Percentiles rank a stretch among this genome's conserved stretches.
These are phyloP conservation scores for Hyperoplus lanceolatus DNA, from an alignment of 2,797 vertebrate genomes.

Conservation along the genomic window DNA sequence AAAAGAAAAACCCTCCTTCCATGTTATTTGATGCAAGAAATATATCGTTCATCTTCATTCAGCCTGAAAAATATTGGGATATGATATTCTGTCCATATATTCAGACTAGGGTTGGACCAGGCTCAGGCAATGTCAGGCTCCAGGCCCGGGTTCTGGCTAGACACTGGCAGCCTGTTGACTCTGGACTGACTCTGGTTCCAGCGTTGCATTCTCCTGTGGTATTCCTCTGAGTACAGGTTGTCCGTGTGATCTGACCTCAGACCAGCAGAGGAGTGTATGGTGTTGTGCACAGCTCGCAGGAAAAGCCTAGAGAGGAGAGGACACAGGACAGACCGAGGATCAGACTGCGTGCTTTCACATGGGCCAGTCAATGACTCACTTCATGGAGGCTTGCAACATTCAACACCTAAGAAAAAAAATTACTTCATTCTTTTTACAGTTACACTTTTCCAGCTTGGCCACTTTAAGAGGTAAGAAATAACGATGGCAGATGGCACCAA, in stretches of 20 bases:
- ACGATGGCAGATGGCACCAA: no score
- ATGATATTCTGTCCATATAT: no score
- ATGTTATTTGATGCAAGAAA: no score
- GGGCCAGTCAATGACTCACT: neutral
- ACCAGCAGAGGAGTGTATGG: slow-evolving; percentile 77
- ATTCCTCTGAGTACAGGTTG: slow-evolving; percentile 55
- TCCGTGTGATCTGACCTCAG: slow-evolving; percentile 80
- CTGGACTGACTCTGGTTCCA: slow-evolving; percentile 68
- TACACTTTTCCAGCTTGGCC: neutral
- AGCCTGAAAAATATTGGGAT: no score
- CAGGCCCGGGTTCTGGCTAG: slow-evolving; percentile 36
- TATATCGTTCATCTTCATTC: no score
- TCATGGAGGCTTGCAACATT: neutral
- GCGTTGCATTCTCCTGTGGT: slow-evolving; percentile 66
- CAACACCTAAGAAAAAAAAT: neutral
- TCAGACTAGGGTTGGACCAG: slow-evolving; percentile 54
- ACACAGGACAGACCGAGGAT: neutral
- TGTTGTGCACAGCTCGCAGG: slow-evolving; percentile 84
- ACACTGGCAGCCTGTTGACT: slow-evolving; percentile 20
- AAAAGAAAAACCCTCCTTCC: neutral
- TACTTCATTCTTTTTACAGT: neutral
- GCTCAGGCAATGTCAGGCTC: slow-evolving; percentile 48
- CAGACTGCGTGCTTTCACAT: neutral
- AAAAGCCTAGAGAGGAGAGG: slow-evolving; percentile 82
- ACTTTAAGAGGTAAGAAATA: neutral